Evolutionary conservation across 2,113 vertebrate genomes (phyloP).

Genomic region (Myxocyprinus asiaticus): DNA sequence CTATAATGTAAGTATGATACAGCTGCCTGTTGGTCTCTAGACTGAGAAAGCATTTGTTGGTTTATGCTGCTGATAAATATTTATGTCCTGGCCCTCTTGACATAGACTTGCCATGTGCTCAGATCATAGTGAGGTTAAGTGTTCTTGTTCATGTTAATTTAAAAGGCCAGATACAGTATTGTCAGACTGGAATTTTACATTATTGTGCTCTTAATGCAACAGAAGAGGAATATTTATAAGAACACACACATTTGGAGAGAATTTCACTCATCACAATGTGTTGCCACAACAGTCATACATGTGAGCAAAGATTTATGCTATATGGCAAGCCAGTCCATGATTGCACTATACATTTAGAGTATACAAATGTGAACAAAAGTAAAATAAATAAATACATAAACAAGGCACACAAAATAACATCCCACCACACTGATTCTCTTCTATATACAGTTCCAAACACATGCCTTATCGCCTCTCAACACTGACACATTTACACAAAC

Average conservation of each 20-base stretch:
- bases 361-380: neutral
- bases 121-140: constrained; percentile 41
- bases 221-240: neutral
- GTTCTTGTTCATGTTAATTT: constrained; percentile 39
- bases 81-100: constrained; percentile 33
- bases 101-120: constrained; percentile 9
- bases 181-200: neutral
- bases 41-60: neutral
- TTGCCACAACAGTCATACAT: neutral
- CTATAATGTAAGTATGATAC: neutral
- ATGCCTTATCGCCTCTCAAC: neutral
- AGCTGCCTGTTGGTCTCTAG: no score
- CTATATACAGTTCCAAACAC: neutral
- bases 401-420: neutral
- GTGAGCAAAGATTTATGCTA: neutral
- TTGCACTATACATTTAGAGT: neutral
- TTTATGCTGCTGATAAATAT: constrained; percentile 33
- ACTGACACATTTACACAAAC: constrained; percentile 13
- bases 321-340: no score
- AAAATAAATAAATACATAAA: neutral
- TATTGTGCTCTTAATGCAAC: constrained; percentile 10
- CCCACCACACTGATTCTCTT: neutral
- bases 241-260: constrained; percentile 6
- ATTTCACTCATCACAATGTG: neutral
- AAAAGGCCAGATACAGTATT: constrained; percentile 3